These are phyloP conservation scores for Coregonus ussuriensis DNA, from an alignment of 2,797 vertebrate genomes.

Conservation along the genomic window DNA sequence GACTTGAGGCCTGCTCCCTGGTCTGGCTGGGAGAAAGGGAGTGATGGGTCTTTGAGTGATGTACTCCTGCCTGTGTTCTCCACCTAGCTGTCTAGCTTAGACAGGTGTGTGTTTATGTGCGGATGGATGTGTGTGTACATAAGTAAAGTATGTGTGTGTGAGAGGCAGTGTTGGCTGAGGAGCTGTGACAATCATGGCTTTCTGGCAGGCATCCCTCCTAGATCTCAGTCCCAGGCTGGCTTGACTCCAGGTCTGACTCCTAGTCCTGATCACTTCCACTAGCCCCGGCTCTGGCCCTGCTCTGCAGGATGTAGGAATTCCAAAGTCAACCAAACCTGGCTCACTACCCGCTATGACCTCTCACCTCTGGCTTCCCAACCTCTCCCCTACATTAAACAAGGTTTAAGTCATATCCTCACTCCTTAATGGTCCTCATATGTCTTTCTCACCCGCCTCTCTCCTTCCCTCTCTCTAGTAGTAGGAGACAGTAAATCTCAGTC, in stretches of 20 bases:
- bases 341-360: constrained; percentile 27
- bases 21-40: constrained; percentile 69
- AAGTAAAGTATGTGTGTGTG: constrained; percentile 58
- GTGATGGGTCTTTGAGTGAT: constrained; percentile 74
- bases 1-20: constrained; percentile 47
- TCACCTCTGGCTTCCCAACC: constrained; percentile 51
- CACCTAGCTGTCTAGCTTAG: constrained; percentile 49
- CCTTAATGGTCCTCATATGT: not conserved
- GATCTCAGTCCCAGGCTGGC: constrained; percentile 55
- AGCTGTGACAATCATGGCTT: constrained; percentile 58
- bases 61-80: constrained; percentile 57
- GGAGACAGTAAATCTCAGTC: constrained; percentile 46
- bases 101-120: constrained; percentile 56
- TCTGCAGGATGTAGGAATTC: constrained; percentile 40
- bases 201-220: constrained; percentile 53
- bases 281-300: constrained; percentile 36
- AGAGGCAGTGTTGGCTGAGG: constrained; percentile 57
- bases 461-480: not conserved
- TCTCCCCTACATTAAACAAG: constrained; percentile 53
- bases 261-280: constrained; percentile 46
- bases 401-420: constrained; percentile 54
- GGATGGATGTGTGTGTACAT: constrained; percentile 43
- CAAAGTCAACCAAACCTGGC: constrained; percentile 53
- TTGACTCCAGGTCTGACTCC: constrained; percentile 49
- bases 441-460: constrained; percentile 17